These are phyloP conservation scores for Drosophila arawakana DNA, from an alignment of 1,140 invertebrate genomes.

Conservation along the genomic window DNA sequence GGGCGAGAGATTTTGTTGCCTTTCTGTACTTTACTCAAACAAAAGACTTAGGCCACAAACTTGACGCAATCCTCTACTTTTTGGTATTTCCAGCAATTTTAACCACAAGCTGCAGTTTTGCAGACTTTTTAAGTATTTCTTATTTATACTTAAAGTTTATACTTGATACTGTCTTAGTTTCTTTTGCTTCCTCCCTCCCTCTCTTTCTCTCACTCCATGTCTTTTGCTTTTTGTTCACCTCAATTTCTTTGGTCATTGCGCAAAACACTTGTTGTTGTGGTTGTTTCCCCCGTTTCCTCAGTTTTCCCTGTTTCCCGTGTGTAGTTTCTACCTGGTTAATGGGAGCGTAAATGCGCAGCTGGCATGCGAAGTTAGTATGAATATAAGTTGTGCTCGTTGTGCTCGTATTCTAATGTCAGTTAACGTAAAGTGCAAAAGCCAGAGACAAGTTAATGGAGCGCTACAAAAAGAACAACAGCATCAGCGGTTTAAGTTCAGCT, in stretches of 20 bases:
- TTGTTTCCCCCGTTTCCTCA: slow-evolving; percentile 5
- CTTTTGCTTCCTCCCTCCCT: neutral
- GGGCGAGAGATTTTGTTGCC: slow-evolving; percentile 26
- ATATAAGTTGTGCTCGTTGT: slow-evolving; percentile 48
- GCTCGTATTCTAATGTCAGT: slow-evolving; percentile 69
- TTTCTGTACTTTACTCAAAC: slow-evolving; percentile 19
- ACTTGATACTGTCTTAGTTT: slow-evolving; percentile 40
- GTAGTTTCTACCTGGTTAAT: slow-evolving; percentile 74
- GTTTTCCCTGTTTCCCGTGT: slow-evolving; percentile 20
- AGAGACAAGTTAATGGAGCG: slow-evolving; percentile 79
- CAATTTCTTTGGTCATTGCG: slow-evolving; percentile 70
- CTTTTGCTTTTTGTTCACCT: slow-evolving; percentile 13
- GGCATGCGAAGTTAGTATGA: slow-evolving; percentile 70
- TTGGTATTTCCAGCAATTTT: slow-evolving; percentile 10
- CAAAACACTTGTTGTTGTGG: slow-evolving; percentile 67
- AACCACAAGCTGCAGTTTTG: slow-evolving; percentile 52
- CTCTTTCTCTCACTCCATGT: neutral
- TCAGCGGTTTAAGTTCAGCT: slow-evolving; percentile 32
- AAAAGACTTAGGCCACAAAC: slow-evolving; percentile 64
- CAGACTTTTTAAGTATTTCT: slow-evolving; percentile 45
- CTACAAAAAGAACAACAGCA: slow-evolving; percentile 55
- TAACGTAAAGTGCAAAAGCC: slow-evolving; percentile 77
- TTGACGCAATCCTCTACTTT: slow-evolving; percentile 23
- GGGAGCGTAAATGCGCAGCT: slow-evolving; percentile 80
- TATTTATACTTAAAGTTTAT: slow-evolving; percentile 23